A percentile compares a stretch with the other conserved stretches of the same genome.
Evolutionary conservation across 2,888 invertebrate genomes (phyloP).

Genomic region (Drosophila dives): DNA sequence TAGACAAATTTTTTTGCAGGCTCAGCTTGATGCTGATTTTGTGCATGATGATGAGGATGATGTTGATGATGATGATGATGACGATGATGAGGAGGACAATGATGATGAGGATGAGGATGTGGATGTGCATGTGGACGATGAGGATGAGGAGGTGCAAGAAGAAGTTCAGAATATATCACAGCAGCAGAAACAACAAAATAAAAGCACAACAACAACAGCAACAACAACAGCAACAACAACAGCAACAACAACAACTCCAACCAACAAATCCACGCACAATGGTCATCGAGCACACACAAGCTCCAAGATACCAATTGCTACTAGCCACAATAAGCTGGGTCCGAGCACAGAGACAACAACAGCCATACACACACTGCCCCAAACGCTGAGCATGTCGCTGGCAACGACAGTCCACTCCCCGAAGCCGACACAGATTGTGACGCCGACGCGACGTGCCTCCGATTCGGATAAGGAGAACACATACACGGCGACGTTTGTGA

Average conservation of each 20-base stretch:
- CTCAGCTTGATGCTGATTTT: slow-evolving; percentile 69
- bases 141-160: slow-evolving; percentile 28
- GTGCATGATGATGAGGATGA: slow-evolving; percentile 67
- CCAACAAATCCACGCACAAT: slow-evolving; percentile 54
- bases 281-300: slow-evolving; percentile 48
- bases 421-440: slow-evolving; percentile 68
- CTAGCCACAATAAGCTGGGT: slow-evolving; percentile 43
- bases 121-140: slow-evolving; percentile 11
- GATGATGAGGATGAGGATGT: slow-evolving; percentile 27
- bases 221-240: slow-evolving; percentile 30
- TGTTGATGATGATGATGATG: slow-evolving; percentile 68
- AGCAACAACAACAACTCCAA: slow-evolving; percentile 13
- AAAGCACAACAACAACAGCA: slow-evolving; percentile 10
- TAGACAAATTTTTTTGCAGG: slow-evolving; percentile 83
- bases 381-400: slow-evolving; percentile 51
- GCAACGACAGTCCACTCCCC: slow-evolving; percentile 10
- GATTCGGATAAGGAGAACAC: slow-evolving; percentile 84
- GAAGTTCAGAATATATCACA: slow-evolving; percentile 31
- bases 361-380: slow-evolving; percentile 70
- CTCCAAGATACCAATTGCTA: slow-evolving; percentile 62
- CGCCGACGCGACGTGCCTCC: slow-evolving; percentile 77
- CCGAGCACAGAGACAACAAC: slow-evolving; percentile 64
- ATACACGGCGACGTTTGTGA: slow-evolving; percentile 79
- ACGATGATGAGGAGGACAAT: slow-evolving; percentile 27
- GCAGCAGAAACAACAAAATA: slow-evolving; percentile 25